These are phyloP conservation scores for Carpatolechia fugitivella DNA, from an alignment of 2,888 invertebrate genomes.

Conservation along the genomic window DNA sequence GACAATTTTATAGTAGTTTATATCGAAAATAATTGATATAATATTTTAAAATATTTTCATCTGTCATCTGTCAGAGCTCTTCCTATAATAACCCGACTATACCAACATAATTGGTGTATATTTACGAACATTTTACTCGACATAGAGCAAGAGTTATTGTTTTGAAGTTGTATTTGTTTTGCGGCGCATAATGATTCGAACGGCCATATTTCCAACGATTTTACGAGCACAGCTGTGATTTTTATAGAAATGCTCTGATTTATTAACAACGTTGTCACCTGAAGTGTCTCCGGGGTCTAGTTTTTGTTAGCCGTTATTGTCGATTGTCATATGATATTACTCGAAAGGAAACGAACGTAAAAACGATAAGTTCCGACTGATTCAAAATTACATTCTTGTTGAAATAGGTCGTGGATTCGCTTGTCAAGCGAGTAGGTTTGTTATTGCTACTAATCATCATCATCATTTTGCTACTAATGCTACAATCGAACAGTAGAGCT, in stretches of 20 bases:
- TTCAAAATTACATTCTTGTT: background rate
- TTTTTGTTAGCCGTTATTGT: background rate
- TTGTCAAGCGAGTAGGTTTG: too few relatives aligned
- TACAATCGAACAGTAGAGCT: too few relatives aligned
- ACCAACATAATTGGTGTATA: background rate
- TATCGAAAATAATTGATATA: too few relatives aligned
- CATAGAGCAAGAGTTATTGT: slow-evolving; percentile 5
- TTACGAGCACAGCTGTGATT: background rate
- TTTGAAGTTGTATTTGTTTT: slow-evolving; percentile 2
- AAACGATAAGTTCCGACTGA: background rate
- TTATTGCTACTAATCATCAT: too few relatives aligned
- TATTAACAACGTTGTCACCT: slow-evolving; percentile 18
- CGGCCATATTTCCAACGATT: background rate
- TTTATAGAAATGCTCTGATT: slow-evolving; percentile 6
- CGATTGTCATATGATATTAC: background rate
- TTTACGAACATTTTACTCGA: background rate
- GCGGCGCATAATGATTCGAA: background rate
- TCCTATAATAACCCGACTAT: too few relatives aligned
- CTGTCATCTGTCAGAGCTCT: too few relatives aligned
- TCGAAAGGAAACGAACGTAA: background rate
- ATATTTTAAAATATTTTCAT: too few relatives aligned
- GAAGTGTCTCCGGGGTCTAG: slow-evolving; percentile 6
- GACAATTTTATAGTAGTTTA: too few relatives aligned
- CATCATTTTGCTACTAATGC: too few relatives aligned
- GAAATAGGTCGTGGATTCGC: too few relatives aligned